Evolutionary conservation across 2,113 vertebrate genomes (phyloP).

Genomic region (Dicentrarchus labrax): DNA sequence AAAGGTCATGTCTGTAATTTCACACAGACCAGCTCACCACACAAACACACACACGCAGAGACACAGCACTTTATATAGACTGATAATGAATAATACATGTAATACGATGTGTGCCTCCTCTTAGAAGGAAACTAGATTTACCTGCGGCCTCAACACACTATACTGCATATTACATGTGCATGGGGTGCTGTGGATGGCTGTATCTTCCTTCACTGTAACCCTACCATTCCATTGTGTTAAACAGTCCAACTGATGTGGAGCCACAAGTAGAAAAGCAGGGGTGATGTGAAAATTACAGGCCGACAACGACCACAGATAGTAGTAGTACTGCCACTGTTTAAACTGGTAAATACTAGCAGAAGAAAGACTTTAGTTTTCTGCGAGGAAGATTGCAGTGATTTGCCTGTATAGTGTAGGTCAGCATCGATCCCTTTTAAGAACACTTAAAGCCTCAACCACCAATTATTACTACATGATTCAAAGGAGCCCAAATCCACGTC

Average conservation of each 20-base stretch:
- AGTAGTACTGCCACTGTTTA: neutral
- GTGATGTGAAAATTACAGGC: conserved; percentile 9
- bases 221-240: neutral
- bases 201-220: conserved; percentile 18
- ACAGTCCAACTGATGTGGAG: conserved; percentile 2
- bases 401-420: conserved; percentile 6
- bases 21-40: conserved; percentile 11
- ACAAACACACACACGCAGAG: conserved; percentile 22
- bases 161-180: conserved; percentile 33
- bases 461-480: conserved; percentile 35
- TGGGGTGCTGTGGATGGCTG: conserved; percentile 1
- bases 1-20: conserved; percentile 65
- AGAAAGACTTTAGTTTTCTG: conserved; percentile 27
- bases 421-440: conserved; percentile 37
- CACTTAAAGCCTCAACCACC: conserved; percentile 31
- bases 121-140: conserved; percentile 44
- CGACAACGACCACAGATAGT: conserved; percentile 5
- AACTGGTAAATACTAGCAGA: conserved; percentile 8
- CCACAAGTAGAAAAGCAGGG: neutral
- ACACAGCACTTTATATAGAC: conserved; percentile 47
- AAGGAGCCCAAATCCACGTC: conserved; percentile 21
- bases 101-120: conserved; percentile 43
- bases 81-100: conserved; percentile 73
- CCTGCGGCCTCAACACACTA: conserved; percentile 30
- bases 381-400: neutral